These are phyloP conservation scores for Grapholita molesta DNA, from an alignment of 1,140 invertebrate species.

Conservation along the genomic window DNA sequence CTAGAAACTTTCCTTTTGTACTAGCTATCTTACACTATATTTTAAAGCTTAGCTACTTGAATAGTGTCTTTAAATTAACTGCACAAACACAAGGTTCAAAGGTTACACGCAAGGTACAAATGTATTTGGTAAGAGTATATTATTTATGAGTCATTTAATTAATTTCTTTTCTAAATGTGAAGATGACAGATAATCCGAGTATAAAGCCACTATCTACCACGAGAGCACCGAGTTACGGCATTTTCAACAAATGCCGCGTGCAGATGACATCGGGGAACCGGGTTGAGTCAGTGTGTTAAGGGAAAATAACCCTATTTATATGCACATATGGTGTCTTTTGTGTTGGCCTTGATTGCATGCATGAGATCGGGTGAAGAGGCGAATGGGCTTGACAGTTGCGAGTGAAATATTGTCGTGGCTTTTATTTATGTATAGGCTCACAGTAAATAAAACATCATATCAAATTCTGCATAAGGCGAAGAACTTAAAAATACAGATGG, in stretches of 20 bases:
- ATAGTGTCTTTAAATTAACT: too few species aligned
- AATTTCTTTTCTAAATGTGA: not conserved
- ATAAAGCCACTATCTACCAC: not conserved
- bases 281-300: not conserved
- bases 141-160: too few species aligned
- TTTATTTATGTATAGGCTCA: not conserved
- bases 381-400: not conserved
- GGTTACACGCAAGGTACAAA: too few species aligned
- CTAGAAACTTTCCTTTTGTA: too few species aligned
- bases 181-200: not conserved
- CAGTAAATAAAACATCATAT: not conserved
- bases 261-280: not conserved
- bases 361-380: slow-evolving; percentile 2
- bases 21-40: too few species aligned
- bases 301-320: not conserved
- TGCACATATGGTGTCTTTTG: not conserved
- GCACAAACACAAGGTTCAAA: too few species aligned
- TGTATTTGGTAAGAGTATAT: too few species aligned
- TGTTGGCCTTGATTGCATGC: not conserved
- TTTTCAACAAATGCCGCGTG: slow-evolving; percentile 1
- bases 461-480: not conserved
- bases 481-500: too few species aligned
- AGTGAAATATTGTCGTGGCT: not conserved
- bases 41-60: too few species aligned
- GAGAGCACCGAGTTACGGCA: not conserved